A percentile compares a stretch with the other conserved stretches of the same genome.
Evolutionary conservation across 1,140 invertebrate species (phyloP).

Genomic region (Trichoplusia ni): DNA sequence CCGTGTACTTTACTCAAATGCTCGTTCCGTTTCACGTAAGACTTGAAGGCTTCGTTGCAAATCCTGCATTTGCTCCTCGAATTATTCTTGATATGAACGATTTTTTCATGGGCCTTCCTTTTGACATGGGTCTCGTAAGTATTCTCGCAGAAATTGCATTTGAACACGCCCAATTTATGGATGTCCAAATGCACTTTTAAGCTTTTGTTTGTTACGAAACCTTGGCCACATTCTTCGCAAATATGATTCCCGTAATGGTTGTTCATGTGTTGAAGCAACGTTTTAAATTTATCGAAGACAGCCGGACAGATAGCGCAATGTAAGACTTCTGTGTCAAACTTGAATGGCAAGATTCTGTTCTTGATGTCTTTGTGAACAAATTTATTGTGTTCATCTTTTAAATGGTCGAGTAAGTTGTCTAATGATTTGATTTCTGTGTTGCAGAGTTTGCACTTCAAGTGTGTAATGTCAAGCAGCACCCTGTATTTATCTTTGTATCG

Average conservation of each 20-base stretch:
- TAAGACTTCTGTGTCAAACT: conserved; percentile 23
- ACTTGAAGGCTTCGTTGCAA: conserved; percentile 28
- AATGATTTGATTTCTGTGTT: conserved; percentile 28
- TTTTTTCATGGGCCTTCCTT: background rate
- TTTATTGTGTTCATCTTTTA: conserved; percentile 42
- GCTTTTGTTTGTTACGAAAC: conserved; percentile 38
- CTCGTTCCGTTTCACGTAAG: conserved; percentile 1
- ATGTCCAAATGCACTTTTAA: background rate
- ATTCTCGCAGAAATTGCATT: background rate
- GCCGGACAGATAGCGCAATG: conserved; percentile 32
- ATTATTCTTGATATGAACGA: background rate
- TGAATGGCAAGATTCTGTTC: conserved; percentile 19
- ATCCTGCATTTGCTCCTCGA: conserved; percentile 15
- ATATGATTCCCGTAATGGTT: conserved; percentile 51
- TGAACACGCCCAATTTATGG: conserved; percentile 8
- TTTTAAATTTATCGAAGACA: conserved; percentile 41
- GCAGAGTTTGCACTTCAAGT: conserved; percentile 53
- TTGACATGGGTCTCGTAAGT: background rate
- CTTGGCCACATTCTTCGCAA: conserved; percentile 48
- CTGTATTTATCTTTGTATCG: conserved; percentile 39
- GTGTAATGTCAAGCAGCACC: conserved; percentile 59
- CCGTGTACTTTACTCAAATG: conserved; percentile 31
- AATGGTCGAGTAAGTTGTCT: conserved; percentile 46
- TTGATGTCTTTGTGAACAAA: conserved; percentile 42
- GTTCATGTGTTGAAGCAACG: conserved; percentile 49